Evolutionary conservation across 2,797 vertebrate genomes (phyloP), one percentile per base, ranked within the genome.

Genomic region (Potorous gilbertii): DNA sequence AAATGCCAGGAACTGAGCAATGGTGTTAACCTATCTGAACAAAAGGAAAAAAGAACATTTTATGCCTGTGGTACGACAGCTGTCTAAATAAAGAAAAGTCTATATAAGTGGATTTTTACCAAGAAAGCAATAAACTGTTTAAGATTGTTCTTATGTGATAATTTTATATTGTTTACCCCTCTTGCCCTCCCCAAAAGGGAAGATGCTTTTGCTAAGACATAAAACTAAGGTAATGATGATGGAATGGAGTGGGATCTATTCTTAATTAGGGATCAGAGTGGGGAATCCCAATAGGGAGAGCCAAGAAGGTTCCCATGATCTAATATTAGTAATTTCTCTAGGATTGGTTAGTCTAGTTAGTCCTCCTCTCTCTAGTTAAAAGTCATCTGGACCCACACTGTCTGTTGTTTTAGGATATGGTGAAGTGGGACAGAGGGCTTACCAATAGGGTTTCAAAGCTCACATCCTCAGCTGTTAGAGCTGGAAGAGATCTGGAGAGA

Each of bases 91-190:
- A 97, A 97, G 97, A 97, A 97, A 98, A 96, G 96, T 94, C 52
- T 0, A 97, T 98, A 97, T 97, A 98, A 87, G 97, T 98, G 98
- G 98, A 98, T 98, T 98, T 98, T 98, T 98, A 98, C 98, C 97
- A 98, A 98, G 97, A 97, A 96, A 98, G 98, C 98, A 98, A 98
- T 98, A 98, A 98, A 98, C 96, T 98, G 97, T 98, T 98, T 98
- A 55, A 98, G 97, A 98, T 98, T 98, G 98, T 98, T 98, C 94
- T 0, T 0, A 0, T 96, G 90, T 94, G 90, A 40, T 96, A 87
- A 96, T 56, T 95, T 90, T 95, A 21, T 96, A 81, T 96, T 95
- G 1, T 40, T 93, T 50, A 50, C 46, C 31, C 9, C 55, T 29
- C 46, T 0, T 28, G 14, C 28, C 5, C 24, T 34, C 94, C 46